Percentiles rank a stretch among this genome's conserved stretches.
Conservation (phyloP, 1,140 invertebrate genomes). For the Phenacoccus solenopsis region DNA sequence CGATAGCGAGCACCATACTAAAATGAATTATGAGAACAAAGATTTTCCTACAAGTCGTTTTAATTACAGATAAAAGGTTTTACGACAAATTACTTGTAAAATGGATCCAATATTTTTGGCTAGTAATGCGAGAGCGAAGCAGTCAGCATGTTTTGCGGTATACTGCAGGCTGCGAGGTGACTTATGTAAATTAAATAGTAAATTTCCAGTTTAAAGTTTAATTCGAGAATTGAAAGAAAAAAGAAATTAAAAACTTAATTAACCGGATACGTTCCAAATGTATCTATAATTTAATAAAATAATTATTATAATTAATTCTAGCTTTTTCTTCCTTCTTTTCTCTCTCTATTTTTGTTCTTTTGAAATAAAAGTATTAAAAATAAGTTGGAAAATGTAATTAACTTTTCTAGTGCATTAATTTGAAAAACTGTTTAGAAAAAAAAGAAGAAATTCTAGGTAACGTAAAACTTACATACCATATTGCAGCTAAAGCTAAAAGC, state of each 20-base stretch:
- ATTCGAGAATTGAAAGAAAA: background rate
- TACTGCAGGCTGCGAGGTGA: too few species aligned
- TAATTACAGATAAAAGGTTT: constrained; percentile 3
- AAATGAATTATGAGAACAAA: background rate
- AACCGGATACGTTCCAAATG: background rate
- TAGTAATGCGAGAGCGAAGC: too few species aligned
- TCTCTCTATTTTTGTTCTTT: background rate
- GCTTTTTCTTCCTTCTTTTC: too few species aligned
- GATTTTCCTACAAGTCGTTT: background rate
- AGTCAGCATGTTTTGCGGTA: too few species aligned
- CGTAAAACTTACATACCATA: too few species aligned
- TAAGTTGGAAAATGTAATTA: background rate
- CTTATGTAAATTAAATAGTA: background rate
- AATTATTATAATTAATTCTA: background rate
- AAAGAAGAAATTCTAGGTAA: background rate
- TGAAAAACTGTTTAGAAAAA: background rate
- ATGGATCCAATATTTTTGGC: background rate
- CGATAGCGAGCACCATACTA: background rate
- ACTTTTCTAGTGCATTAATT: background rate
- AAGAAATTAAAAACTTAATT: background rate
- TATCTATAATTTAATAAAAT: constrained; percentile 4
- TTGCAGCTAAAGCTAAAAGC: too few species aligned
- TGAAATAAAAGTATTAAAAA: background rate
- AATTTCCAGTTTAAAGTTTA: background rate
- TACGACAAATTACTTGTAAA: background rate